Percentiles rank a stretch among this genome's conserved stretches.
Conservation (phyloP, 2,888 invertebrate genomes). For the Eilema depressum region DNA sequence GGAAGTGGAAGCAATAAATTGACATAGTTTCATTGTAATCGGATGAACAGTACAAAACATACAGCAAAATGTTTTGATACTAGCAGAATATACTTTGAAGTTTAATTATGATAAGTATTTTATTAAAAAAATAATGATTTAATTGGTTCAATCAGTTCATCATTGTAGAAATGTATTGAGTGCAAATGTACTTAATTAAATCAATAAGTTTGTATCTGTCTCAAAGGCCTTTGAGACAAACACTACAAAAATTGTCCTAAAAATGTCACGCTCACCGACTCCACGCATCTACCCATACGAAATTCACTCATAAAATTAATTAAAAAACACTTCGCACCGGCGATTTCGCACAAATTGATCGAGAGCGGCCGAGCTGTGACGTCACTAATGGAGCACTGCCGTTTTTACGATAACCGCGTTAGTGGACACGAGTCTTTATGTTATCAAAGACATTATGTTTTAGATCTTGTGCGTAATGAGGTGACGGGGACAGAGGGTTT, state of each 20-base stretch:
- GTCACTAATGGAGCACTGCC: slow-evolving; percentile 82
- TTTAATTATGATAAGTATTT: too few relatives aligned
- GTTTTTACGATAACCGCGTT: slow-evolving; percentile 66
- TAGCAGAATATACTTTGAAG: too few relatives aligned
- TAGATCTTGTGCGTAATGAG: slow-evolving; percentile 41
- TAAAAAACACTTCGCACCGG: slow-evolving; percentile 85
- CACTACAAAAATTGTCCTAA: neutral
- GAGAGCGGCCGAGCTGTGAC: slow-evolving; percentile 73
- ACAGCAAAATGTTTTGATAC: too few relatives aligned
- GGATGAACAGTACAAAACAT: too few relatives aligned
- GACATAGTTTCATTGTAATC: too few relatives aligned
- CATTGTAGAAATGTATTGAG: too few relatives aligned
- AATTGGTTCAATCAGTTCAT: too few relatives aligned
- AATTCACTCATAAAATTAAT: slow-evolving; percentile 86
- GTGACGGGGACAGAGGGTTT: slow-evolving; percentile 29
- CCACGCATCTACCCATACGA: slow-evolving; percentile 58
- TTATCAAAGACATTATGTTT: slow-evolving; percentile 48
- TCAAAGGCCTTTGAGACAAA: too few relatives aligned
- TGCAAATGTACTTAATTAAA: too few relatives aligned
- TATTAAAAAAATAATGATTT: too few relatives aligned
- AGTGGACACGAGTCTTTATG: slow-evolving; percentile 60
- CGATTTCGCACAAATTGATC: slow-evolving; percentile 84
- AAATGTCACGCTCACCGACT: slow-evolving; percentile 37
- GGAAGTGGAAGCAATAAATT: too few relatives aligned
- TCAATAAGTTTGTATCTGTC: too few relatives aligned